Percentiles rank a stretch among this genome's conserved stretches.
Conservation (phyloP, 92 coral and sea anemone genomes). For the Umimayanthus kanabou region DNA sequence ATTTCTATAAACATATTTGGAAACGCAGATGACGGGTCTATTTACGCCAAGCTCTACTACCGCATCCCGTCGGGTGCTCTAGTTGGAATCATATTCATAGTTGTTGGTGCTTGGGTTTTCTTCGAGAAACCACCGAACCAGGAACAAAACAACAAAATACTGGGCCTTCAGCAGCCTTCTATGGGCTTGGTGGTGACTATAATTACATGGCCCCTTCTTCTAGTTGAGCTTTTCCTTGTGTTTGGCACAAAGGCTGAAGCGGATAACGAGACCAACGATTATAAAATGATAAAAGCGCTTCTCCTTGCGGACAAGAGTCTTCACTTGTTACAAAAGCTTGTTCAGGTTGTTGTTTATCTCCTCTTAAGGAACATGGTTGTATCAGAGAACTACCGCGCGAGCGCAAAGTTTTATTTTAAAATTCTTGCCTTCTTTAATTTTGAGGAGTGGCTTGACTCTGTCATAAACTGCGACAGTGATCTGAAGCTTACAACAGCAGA, state of each 20-base stretch:
- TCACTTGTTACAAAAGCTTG: slow-evolving; percentile 49
- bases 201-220: slow-evolving; percentile 51
- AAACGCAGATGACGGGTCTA: too few relatives aligned
- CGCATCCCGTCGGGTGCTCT: slow-evolving; percentile 42
- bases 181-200: slow-evolving; percentile 49
- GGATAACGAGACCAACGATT: neutral
- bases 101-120: slow-evolving; percentile 50
- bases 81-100: neutral
- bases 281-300: neutral
- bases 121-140: slow-evolving; percentile 9
- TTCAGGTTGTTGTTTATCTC: slow-evolving; percentile 56
- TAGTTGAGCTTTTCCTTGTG: neutral
- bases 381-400: slow-evolving; percentile 24
- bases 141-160: neutral
- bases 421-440: slow-evolving; percentile 69
- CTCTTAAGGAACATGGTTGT: slow-evolving; percentile 39
- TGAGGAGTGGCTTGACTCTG: slow-evolving; percentile 64
- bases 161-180: slow-evolving; percentile 57
- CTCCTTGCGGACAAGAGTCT: neutral
- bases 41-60: too few relatives aligned
- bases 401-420: slow-evolving; percentile 58
- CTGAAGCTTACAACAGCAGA: slow-evolving; percentile 26
- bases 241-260: slow-evolving; percentile 14
- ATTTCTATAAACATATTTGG: too few relatives aligned
- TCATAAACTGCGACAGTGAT: slow-evolving; percentile 30